phyloP scores from a whole-genome alignment of 1,140 invertebrate genomes.

The Bombus turneri region DNA sequence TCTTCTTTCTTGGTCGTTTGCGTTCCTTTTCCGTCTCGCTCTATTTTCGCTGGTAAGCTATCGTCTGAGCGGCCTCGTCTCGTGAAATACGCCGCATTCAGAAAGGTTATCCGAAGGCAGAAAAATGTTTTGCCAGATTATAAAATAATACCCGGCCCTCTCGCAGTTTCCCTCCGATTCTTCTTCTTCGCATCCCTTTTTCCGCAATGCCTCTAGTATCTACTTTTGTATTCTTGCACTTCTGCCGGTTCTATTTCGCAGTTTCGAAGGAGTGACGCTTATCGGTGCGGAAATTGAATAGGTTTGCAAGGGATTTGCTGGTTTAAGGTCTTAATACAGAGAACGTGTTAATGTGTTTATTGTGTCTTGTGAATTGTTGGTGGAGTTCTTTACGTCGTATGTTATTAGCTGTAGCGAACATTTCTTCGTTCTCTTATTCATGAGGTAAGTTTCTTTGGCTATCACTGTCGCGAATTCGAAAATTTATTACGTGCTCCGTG shows the following conservation, averaged over 20 bases:
- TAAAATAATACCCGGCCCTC: slow-evolving; percentile 38
- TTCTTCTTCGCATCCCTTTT: not conserved
- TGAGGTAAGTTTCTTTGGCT: too few relatives aligned
- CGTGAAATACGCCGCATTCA: slow-evolving; percentile 60
- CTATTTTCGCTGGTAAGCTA: slow-evolving; percentile 15
- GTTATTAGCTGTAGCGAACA: too few relatives aligned
- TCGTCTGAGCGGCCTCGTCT: slow-evolving; percentile 35
- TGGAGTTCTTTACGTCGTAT: too few relatives aligned
- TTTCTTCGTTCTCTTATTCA: too few relatives aligned
- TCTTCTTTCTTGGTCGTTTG: slow-evolving; percentile 28
- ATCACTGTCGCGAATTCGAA: not conserved
- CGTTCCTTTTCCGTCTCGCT: not conserved
- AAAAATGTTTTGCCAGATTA: slow-evolving; percentile 65
- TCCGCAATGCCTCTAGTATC: too few relatives aligned
- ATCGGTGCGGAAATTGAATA: not conserved
- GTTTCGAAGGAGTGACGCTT: not conserved
- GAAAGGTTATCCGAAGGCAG: slow-evolving; percentile 56
- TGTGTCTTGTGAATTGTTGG: not conserved
- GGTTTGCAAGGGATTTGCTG: not conserved
- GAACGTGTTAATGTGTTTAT: not conserved
- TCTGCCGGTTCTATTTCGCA: not conserved
- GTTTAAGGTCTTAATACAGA: not conserved
- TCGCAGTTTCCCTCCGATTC: not conserved
- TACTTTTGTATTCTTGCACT: not conserved
- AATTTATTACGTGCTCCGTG: not conserved